Conservation (phyloP, 2,797 vertebrate species). For the Onychomys torridus region DNA sequence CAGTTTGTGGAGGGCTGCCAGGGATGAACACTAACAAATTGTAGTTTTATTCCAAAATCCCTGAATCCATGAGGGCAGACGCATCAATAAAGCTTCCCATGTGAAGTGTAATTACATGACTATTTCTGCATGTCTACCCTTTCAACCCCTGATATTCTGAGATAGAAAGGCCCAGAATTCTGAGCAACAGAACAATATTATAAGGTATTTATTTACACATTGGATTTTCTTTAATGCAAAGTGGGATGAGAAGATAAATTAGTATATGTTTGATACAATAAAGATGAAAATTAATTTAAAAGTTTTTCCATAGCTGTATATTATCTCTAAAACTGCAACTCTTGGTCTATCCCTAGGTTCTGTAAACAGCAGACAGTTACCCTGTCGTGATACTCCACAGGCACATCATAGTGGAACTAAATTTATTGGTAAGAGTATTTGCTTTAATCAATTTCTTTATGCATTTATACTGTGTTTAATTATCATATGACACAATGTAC, state of each 20-base stretch:
- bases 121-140: background rate
- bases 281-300: background rate
- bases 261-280: background rate
- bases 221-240: background rate
- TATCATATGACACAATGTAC: background rate
- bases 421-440: constrained; percentile 78
- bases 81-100: background rate
- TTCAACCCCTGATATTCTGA: background rate
- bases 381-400: constrained; percentile 48
- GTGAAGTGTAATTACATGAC: background rate
- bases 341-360: constrained; percentile 77
- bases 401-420: constrained; percentile 52
- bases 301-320: background rate
- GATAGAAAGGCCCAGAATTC: background rate
- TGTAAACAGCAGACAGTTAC: constrained; percentile 63
- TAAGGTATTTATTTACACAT: background rate
- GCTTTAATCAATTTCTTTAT: constrained; percentile 19
- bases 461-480: constrained; percentile 32
- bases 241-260: background rate
- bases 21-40: background rate
- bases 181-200: background rate
- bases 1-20: background rate
- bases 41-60: background rate
- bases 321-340: constrained; percentile 62
- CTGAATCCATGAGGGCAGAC: background rate